Conservation (phyloP, 2,797 vertebrate species). For the Sebastes aleutianus region DNA sequence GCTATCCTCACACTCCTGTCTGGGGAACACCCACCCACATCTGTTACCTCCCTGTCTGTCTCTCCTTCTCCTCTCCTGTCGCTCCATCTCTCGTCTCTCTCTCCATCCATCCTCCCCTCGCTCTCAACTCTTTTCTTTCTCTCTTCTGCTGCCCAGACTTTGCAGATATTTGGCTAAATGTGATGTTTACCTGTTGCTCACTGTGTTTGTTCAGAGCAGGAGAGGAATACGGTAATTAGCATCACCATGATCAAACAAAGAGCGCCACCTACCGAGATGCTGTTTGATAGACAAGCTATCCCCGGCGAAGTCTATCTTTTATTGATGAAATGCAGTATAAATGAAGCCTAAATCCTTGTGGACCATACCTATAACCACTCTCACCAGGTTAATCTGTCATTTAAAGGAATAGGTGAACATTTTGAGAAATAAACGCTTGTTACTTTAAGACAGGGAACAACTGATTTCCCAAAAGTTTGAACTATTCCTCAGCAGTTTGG, state of each 20-base stretch:
- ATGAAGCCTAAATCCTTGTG: neutral
- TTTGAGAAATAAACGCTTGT: neutral
- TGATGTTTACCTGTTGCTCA: conserved; percentile 8
- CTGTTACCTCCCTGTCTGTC: conserved; percentile 36
- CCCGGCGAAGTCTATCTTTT: neutral
- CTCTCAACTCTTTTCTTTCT: neutral
- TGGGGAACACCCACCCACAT: conserved; percentile 75
- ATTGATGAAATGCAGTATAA: neutral
- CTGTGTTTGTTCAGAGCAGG: conserved; percentile 2
- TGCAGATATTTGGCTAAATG: neutral
- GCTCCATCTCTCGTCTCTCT: neutral
- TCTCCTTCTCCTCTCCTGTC: neutral
- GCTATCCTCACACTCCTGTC: conserved; percentile 70
- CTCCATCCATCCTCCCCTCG: neutral
- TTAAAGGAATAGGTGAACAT: neutral
- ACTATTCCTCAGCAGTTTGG: neutral
- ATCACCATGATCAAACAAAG: neutral
- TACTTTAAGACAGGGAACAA: neutral
- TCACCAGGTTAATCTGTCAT: neutral
- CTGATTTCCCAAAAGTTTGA: neutral
- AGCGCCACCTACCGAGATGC: conserved; percentile 46
- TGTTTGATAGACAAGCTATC: neutral
- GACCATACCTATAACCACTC: too few relatives aligned
- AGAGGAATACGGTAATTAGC: neutral
- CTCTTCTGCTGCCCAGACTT: neutral